phyloP scores from a whole-genome alignment of 2,797 vertebrate species.

The Tapirus indicus region DNA sequence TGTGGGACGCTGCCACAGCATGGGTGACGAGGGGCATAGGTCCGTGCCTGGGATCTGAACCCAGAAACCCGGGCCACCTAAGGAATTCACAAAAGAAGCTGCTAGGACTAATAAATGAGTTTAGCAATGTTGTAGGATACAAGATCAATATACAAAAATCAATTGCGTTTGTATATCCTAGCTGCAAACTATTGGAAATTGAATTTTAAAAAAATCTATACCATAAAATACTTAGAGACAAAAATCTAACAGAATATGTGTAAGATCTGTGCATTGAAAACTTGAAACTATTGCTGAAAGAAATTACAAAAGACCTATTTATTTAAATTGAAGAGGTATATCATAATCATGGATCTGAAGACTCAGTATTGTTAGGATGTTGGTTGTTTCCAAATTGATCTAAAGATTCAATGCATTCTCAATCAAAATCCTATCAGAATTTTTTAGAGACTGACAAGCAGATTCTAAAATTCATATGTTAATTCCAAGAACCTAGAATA shows the following conservation, averaged over 20 bases:
- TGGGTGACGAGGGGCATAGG: no score
- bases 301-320: constrained; percentile 18
- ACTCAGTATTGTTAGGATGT: neutral
- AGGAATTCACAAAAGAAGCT: constrained; percentile 33
- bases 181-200: neutral
- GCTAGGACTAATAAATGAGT: neutral
- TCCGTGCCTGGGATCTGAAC: no score
- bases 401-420: neutral
- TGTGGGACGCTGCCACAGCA: no score
- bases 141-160: neutral
- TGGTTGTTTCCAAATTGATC: neutral
- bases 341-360: neutral
- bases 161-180: constrained; percentile 13
- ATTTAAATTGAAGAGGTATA: neutral
- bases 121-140: neutral
- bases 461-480: constrained; percentile 47
- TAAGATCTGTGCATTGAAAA: neutral
- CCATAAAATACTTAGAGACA: constrained; percentile 7
- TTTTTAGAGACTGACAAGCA: constrained; percentile 33
- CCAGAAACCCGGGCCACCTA: neutral
- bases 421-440: neutral
- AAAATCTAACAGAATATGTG: constrained; percentile 37
- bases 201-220: neutral
- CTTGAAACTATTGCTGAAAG: neutral
- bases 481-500: constrained; percentile 12